Evolutionary conservation across 2,797 vertebrate genomes (phyloP).

Genomic region (Yasuhikotakia modesta): DNA sequence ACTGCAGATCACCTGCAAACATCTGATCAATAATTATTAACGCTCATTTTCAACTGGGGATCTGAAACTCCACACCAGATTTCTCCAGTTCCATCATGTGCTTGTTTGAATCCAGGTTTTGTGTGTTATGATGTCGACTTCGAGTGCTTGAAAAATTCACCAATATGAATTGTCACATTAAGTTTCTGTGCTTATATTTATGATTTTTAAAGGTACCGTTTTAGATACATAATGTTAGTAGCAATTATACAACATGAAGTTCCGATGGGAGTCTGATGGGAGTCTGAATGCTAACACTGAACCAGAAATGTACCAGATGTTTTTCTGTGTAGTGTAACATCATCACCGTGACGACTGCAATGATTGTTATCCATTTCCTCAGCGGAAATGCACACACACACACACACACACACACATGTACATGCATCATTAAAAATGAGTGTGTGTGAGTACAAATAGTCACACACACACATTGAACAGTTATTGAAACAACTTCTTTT

Average conservation of each 20-base stretch:
- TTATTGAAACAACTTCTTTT: too few relatives aligned
- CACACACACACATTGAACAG: too few relatives aligned
- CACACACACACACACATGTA: not conserved
- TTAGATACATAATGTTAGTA: not conserved
- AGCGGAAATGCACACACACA: not conserved
- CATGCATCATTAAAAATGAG: too few relatives aligned
- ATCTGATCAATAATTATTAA: slow-evolving; percentile 23
- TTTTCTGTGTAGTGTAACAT: not conserved
- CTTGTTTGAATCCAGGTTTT: not conserved
- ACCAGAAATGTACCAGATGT: not conserved
- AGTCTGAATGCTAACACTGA: not conserved
- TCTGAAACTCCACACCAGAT: not conserved
- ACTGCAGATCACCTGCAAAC: not conserved
- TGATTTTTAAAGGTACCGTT: not conserved
- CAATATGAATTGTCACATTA: not conserved
- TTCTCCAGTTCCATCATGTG: not conserved
- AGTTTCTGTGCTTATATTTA: not conserved
- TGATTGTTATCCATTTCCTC: not conserved
- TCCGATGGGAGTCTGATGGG: too few relatives aligned
- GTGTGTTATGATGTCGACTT: not conserved
- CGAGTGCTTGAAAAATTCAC: not conserved
- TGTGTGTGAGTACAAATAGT: too few relatives aligned
- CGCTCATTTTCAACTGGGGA: not conserved
- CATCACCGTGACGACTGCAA: not conserved
- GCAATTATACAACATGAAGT: not conserved